These are phyloP conservation scores for Strigamia maritima DNA, from an alignment of 2,888 invertebrate species.

Conservation along the genomic window DNA sequence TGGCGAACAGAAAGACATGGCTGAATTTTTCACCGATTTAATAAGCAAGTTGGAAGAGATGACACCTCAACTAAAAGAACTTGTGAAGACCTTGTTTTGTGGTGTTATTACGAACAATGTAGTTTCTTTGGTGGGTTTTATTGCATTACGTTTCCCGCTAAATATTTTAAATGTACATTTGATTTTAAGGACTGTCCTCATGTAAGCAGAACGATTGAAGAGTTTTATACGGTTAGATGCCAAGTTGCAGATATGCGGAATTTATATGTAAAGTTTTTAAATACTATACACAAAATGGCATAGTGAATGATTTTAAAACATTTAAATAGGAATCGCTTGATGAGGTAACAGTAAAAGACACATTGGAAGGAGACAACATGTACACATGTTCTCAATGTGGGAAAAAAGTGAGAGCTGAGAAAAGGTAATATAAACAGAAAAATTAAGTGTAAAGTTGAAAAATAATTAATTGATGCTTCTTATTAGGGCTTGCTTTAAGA, in stretches of 20 bases:
- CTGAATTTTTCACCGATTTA: conserved; percentile 94
- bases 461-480: neutral
- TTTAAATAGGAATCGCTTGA: conserved; percentile 71
- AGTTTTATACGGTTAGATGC: conserved; percentile 93
- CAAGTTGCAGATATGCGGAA: conserved; percentile 96
- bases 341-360: conserved; percentile 96
- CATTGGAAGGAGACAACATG: conserved; percentile 95
- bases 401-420: conserved; percentile 91
- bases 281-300: neutral
- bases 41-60: conserved; percentile 94
- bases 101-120: conserved; percentile 93
- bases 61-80: conserved; percentile 82
- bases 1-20: conserved; percentile 97
- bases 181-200: conserved; percentile 77
- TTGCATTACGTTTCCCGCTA: neutral
- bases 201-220: conserved; percentile 88
- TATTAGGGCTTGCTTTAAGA: conserved; percentile 83
- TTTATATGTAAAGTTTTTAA: conserved; percentile 60
- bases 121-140: conserved; percentile 70
- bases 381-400: conserved; percentile 95
- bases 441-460: conserved; percentile 36
- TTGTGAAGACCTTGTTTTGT: conserved; percentile 87
- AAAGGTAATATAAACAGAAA: conserved; percentile 59
- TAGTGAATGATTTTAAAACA: conserved; percentile 20
- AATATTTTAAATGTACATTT: neutral